Conservation (phyloP, 2,797 vertebrate genomes). For the Coregonus ussuriensis region DNA sequence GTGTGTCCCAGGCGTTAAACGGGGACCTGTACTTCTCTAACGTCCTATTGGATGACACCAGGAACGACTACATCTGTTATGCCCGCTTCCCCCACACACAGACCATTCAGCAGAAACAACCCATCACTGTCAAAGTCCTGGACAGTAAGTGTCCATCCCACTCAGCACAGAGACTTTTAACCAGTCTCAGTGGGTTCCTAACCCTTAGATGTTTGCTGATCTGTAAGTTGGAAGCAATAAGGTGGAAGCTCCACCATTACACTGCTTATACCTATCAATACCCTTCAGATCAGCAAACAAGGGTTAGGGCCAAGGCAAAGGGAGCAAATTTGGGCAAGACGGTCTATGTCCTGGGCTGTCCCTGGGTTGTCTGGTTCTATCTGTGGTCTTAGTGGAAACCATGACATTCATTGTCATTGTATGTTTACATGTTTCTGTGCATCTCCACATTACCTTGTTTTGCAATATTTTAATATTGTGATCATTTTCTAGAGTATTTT, state of each 20-base stretch:
- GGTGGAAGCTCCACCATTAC: no score
- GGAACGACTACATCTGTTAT: conserved; percentile 88
- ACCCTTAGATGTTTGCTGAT: no score
- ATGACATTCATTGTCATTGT: background rate
- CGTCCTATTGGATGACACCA: conserved; percentile 82
- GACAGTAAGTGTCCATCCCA: conserved; percentile 79
- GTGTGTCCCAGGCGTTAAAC: conserved; percentile 90
- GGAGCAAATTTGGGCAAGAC: no score
- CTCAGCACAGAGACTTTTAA: background rate
- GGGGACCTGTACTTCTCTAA: conserved; percentile 97
- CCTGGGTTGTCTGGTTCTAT: background rate
- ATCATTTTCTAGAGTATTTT: background rate
- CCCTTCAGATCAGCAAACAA: no score
- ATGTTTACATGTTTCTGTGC: background rate
- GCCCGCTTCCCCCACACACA: conserved; percentile 89
- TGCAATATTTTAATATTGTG: background rate
- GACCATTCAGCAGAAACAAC: conserved; percentile 90
- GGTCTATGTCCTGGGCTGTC: background rate
- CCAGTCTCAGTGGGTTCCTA: background rate
- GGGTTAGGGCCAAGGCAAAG: no score
- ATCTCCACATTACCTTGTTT: background rate
- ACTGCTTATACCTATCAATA: no score
- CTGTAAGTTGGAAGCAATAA: no score
- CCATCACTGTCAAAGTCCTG: conserved; percentile 89
- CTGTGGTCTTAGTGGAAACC: background rate